These are phyloP conservation scores for Anoplolepis gracilipes DNA, from an alignment of 1,140 invertebrate genomes.

Conservation along the genomic window DNA sequence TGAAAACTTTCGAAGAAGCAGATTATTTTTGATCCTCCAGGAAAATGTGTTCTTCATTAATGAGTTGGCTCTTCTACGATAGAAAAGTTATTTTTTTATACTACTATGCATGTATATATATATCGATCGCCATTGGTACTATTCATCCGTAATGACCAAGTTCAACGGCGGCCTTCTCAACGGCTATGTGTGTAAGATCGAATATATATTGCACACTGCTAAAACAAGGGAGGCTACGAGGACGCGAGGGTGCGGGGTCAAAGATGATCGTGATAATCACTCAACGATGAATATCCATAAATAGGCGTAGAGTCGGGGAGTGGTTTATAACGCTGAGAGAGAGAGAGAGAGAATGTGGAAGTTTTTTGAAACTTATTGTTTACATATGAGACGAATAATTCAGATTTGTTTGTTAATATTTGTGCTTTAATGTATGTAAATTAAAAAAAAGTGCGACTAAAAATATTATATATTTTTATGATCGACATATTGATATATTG, in stretches of 20 bases:
- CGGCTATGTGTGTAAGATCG: slow-evolving; percentile 32
- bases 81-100: slow-evolving; percentile 57
- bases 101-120: slow-evolving; percentile 29
- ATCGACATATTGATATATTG: not conserved
- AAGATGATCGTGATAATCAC: slow-evolving; percentile 64
- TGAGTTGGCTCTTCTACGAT: slow-evolving; percentile 10
- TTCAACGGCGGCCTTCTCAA: slow-evolving; percentile 64
- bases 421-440: not conserved
- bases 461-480: not conserved
- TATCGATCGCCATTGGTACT: slow-evolving; percentile 64
- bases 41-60: slow-evolving; percentile 37
- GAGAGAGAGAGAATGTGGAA: not conserved
- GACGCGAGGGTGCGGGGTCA: slow-evolving; percentile 41
- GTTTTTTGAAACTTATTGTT: slow-evolving; percentile 47
- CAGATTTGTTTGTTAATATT: not conserved
- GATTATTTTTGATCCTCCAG: slow-evolving; percentile 16
- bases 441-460: not conserved
- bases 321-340: slow-evolving; percentile 46
- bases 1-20: not conserved
- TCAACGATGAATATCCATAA: slow-evolving; percentile 62
- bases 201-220: slow-evolving; percentile 10
- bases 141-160: slow-evolving; percentile 70
- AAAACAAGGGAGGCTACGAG: slow-evolving; percentile 38
- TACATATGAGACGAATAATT: not conserved
- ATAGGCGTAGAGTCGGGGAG: slow-evolving; percentile 42